Evolutionary conservation across 2,888 invertebrate species (phyloP), one percentile per base, ranked within the genome.

Genomic region (Epiblema foenella): DNA sequence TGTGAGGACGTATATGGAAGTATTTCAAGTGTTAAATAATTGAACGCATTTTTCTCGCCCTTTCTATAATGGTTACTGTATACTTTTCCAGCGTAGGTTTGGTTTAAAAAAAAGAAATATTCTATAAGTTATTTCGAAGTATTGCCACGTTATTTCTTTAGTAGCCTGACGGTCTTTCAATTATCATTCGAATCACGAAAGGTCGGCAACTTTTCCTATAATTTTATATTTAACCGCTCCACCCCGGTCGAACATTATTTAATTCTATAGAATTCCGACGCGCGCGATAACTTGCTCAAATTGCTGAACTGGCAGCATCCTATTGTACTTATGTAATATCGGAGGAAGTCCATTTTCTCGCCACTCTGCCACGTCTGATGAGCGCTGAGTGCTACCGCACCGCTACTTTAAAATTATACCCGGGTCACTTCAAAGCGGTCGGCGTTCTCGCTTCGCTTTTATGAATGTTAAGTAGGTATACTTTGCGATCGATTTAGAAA

Each of bases 341-440:
- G 85, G 83, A 86, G 83, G 83, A 85, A 88, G 83, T 85, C 83
- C 81, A 85, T 88, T 87, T 86, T 82, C 81, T 77, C 80, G 80
- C 79, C 81, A 83, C 80, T 87, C 80, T 76, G 76, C 76, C 73
- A 73, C 76, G 75, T 75, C 76, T 76, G 78, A 76, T 75, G 75
- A 76, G 75, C 76, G 76, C 69, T 68, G 74, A 75, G 76, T 75
- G 74, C 77, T 77, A 77, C 78, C 77, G 75, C 77, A 77, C 78
- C 77, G 75, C 77, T 78, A 78, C 79, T 78, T 83, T 80, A 76
- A 76, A 80, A 82, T 77, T 79, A 71, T 82, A 84, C 82, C 79
- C 85, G 83, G 83, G 81, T 83, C 80, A 78, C 78, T 81, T 76
- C 74, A 73, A 71, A 73, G 77, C 72, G 29, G 60, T 37, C 54